Evolutionary conservation across 2,113 vertebrate species (phyloP).

Genomic region (Ameiurus melas): DNA sequence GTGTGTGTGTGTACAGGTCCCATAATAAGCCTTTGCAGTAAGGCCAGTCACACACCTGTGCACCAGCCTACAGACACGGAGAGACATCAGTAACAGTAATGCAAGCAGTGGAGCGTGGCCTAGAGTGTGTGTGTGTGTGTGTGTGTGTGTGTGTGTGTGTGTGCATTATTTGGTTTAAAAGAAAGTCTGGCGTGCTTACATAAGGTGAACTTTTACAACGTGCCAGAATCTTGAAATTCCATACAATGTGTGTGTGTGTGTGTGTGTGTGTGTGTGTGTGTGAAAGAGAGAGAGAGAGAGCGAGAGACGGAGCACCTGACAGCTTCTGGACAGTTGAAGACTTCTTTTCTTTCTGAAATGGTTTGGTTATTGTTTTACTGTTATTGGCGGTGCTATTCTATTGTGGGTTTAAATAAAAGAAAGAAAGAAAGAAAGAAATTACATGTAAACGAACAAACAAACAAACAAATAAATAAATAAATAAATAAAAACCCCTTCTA

Average conservation of each 20-base stretch:
- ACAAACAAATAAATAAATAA: not conserved
- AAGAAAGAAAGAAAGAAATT: no score
- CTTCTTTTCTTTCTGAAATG: not conserved
- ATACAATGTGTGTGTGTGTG: not conserved
- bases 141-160: not conserved
- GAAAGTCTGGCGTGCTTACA: conserved; percentile 20
- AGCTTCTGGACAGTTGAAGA: not conserved
- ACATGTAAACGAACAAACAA: no score
- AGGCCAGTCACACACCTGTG: conserved; percentile 53
- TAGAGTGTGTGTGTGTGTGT: conserved; percentile 24
- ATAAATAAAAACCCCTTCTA: not conserved
- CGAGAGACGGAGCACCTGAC: not conserved
- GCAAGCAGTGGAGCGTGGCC: conserved; percentile 14
- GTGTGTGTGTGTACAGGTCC: conserved; percentile 21
- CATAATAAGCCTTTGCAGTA: conserved; percentile 51
- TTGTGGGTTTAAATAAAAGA: not conserved
- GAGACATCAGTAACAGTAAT: conserved; percentile 45
- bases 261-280: not conserved
- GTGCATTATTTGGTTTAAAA: not conserved
- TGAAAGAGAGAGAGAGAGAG: no score
- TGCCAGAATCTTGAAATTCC: not conserved
- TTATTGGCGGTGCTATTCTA: not conserved
- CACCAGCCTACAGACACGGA: conserved; percentile 37
- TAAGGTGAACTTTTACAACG: conserved; percentile 24
- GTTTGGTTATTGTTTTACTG: not conserved